These are phyloP conservation scores for Drosophila kanapiae DNA, from an alignment of 1,140 invertebrate genomes.

Conservation along the genomic window DNA sequence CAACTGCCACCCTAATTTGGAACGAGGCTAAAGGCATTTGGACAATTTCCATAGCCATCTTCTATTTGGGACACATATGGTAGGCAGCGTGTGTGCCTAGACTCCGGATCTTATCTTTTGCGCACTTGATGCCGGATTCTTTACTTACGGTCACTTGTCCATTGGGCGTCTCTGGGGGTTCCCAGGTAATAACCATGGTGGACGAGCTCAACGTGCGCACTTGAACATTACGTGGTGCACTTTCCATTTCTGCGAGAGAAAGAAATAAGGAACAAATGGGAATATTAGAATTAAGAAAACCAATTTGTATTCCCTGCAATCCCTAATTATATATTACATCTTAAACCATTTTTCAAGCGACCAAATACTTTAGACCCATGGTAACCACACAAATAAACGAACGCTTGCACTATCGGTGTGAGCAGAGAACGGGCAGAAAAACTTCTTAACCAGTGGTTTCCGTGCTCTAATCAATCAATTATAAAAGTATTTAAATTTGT, in stretches of 20 bases:
- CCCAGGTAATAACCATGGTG: conserved; percentile 98
- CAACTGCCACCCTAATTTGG: not conserved
- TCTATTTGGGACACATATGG: not conserved
- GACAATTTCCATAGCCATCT: conserved; percentile 41
- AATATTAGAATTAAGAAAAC: too few species aligned
- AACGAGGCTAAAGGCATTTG: conserved; percentile 62
- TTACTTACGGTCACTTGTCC: conserved; percentile 96
- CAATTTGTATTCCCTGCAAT: too few species aligned
- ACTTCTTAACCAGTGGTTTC: too few species aligned
- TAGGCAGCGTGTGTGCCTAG: not conserved
- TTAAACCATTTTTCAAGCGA: too few species aligned
- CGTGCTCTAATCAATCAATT: too few species aligned
- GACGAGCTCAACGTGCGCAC: conserved; percentile 96
- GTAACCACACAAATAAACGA: too few species aligned
- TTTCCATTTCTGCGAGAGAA: conserved; percentile 92
- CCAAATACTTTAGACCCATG: too few species aligned
- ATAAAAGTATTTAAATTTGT: too few species aligned
- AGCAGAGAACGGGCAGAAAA: too few species aligned
- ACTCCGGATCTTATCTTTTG: conserved; percentile 42
- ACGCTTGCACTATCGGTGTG: too few species aligned
- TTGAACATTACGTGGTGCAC: conserved; percentile 96
- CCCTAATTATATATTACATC: too few species aligned
- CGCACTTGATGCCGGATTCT: conserved; percentile 80
- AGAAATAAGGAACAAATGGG: conserved; percentile 1
- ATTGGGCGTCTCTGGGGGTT: conserved; percentile 98